Conservation (phyloP, 2,797 vertebrate genomes). For the Onychomys torridus region DNA sequence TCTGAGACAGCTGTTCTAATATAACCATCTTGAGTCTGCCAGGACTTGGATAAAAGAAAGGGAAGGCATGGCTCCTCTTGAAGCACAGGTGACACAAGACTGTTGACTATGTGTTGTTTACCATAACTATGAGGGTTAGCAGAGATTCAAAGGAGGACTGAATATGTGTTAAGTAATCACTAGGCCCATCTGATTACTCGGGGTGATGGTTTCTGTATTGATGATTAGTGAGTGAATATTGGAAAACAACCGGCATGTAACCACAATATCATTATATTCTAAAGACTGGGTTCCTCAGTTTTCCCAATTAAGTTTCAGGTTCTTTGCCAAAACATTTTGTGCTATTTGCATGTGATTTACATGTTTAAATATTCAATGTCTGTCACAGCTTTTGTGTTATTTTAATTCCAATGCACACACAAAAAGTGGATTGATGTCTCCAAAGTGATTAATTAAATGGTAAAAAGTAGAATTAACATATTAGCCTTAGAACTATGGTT, state of each 20-base stretch:
- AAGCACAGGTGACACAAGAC: background rate
- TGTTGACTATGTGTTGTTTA: background rate
- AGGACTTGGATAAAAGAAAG: background rate
- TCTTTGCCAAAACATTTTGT: constrained; percentile 61
- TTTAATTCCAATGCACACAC: constrained; percentile 56
- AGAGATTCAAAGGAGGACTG: constrained; percentile 26
- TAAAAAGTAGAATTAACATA: constrained; percentile 67
- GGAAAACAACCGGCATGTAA: background rate
- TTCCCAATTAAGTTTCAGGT: constrained; percentile 38
- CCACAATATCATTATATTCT: constrained; percentile 16
- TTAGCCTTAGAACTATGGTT: constrained; percentile 60
- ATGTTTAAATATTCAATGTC: constrained; percentile 70
- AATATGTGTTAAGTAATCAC: background rate
- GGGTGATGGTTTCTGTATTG: constrained; percentile 40
- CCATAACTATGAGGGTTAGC: constrained; percentile 1
- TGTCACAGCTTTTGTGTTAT: constrained; percentile 59
- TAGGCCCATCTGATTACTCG: background rate
- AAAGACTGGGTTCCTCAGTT: constrained; percentile 33
- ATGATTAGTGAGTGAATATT: constrained; percentile 24
- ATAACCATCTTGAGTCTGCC: background rate
- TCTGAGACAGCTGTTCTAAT: background rate
- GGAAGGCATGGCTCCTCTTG: background rate
- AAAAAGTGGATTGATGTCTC: constrained; percentile 64
- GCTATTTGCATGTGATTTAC: constrained; percentile 64
- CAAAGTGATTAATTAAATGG: constrained; percentile 70